These are phyloP conservation scores for Xanthia togata DNA, from an alignment of 2,888 invertebrate genomes.

Conservation along the genomic window DNA sequence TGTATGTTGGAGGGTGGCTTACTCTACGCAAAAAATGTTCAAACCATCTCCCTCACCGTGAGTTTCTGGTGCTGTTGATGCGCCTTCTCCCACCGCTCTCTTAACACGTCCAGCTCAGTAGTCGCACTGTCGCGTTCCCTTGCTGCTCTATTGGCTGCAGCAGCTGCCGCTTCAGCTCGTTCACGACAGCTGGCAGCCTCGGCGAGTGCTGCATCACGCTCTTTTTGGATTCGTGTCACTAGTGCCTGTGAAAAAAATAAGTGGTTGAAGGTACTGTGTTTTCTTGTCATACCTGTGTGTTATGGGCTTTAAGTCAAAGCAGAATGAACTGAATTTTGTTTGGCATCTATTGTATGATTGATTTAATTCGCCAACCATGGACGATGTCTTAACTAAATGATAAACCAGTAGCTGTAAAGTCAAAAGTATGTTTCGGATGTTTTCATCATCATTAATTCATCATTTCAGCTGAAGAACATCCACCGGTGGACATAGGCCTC, in stretches of 20 bases:
- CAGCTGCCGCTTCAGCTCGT: constrained; percentile 95
- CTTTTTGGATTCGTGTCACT: constrained; percentile 95
- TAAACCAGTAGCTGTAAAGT: neutral
- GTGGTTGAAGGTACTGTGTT: neutral
- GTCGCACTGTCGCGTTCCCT: constrained; percentile 96
- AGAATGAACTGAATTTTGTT: neutral
- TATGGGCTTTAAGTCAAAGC: accelerated
- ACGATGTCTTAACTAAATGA: neutral
- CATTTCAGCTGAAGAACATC: no score
- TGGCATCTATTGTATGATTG: neutral
- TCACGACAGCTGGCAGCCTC: constrained; percentile 96
- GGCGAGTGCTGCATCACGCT: constrained; percentile 95
- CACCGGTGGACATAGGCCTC: no score
- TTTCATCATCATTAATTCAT: no score
- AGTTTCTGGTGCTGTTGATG: constrained; percentile 96
- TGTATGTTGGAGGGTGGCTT: neutral
- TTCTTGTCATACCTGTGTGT: neutral
- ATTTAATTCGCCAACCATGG: neutral
- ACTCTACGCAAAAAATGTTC: neutral
- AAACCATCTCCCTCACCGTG: constrained; percentile 88
- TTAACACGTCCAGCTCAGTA: constrained; percentile 95
- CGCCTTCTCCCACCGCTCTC: constrained; percentile 97
- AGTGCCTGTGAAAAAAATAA: constrained; percentile 90
- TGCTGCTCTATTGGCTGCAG: constrained; percentile 95
- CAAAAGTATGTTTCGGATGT: no score